These are phyloP conservation scores for Blastobasis adustella DNA, from an alignment of 2,888 invertebrate genomes.

Conservation along the genomic window DNA sequence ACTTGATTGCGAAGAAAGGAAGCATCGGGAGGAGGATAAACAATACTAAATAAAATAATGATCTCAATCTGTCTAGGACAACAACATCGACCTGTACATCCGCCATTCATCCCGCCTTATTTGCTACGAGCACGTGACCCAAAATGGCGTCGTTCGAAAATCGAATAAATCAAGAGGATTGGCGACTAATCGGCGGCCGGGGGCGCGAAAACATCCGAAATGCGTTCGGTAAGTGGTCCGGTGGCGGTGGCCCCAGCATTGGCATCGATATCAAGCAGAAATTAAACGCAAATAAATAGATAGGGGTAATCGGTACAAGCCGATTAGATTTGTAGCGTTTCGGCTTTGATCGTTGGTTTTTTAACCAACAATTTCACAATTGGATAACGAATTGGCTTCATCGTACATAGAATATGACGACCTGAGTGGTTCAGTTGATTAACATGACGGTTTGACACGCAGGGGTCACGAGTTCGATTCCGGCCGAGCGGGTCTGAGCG, in stretches of 20 bases:
- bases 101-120: constrained; percentile 34
- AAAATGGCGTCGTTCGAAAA: constrained; percentile 58
- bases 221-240: constrained; percentile 15
- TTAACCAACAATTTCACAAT: too few relatives aligned
- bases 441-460: too few relatives aligned
- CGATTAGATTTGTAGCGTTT: constrained; percentile 4
- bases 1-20: too few relatives aligned
- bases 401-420: too few relatives aligned
- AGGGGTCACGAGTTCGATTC: too few relatives aligned
- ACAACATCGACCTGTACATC: constrained; percentile 29
- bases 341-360: background rate
- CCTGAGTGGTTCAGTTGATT: too few relatives aligned
- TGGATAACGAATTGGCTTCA: too few relatives aligned
- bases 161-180: constrained; percentile 68
- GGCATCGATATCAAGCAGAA: constrained; percentile 11
- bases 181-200: constrained; percentile 49
- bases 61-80: constrained; percentile 8
- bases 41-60: background rate
- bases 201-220: constrained; percentile 38
- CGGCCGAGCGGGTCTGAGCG: too few relatives aligned
- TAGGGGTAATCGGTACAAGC: constrained; percentile 11
- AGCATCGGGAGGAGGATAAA: too few relatives aligned
- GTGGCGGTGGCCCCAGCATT: background rate
- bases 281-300: constrained; percentile 31
- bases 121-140: constrained; percentile 54